These are phyloP conservation scores for Podarcis cretensis DNA, from an alignment of 2,113 vertebrate genomes.

Conservation along the genomic window DNA sequence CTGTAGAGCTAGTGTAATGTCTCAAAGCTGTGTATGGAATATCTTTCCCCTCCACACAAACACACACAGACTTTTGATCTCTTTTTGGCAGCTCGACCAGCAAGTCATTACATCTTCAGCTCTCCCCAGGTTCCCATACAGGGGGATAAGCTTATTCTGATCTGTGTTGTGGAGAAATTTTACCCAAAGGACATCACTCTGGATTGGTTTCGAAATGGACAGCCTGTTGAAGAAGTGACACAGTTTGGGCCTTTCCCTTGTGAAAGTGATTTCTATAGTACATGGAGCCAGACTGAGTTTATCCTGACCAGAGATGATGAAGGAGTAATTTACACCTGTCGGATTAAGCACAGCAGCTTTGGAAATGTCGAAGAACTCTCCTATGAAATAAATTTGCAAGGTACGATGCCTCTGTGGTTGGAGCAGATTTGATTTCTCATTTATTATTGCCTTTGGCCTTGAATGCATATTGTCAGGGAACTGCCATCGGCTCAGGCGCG, in stretches of 20 bases:
- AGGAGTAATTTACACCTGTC: constrained; percentile 61
- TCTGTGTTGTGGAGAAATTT: constrained; percentile 71
- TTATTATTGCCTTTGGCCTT: not conserved
- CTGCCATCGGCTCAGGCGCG: too few species aligned
- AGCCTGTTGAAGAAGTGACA: constrained; percentile 29
- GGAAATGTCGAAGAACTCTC: constrained; percentile 58
- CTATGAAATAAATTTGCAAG: constrained; percentile 71
- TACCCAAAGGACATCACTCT: constrained; percentile 60
- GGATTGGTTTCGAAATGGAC: constrained; percentile 66
- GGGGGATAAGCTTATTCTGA: constrained; percentile 66
- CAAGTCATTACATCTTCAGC: constrained; percentile 68
- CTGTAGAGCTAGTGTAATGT: not conserved
- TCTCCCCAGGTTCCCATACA: constrained; percentile 63
- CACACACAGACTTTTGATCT: not conserved
- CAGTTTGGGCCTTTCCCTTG: constrained; percentile 69
- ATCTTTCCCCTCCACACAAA: too few species aligned
- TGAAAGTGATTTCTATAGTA: constrained; percentile 53
- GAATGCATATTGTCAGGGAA: too few species aligned
- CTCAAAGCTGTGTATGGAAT: not conserved
- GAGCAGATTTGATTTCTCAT: not conserved
- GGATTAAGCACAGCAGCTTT: constrained; percentile 69
- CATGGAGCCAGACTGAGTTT: constrained; percentile 72
- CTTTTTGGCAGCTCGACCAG: constrained; percentile 57
- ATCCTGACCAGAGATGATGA: constrained; percentile 63
- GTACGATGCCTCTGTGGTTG: constrained; percentile 32